A percentile compares a stretch with the other conserved stretches of the same genome.
phyloP scores from a whole-genome alignment of 2,888 invertebrate genomes.

The Sycophila texana region DNA sequence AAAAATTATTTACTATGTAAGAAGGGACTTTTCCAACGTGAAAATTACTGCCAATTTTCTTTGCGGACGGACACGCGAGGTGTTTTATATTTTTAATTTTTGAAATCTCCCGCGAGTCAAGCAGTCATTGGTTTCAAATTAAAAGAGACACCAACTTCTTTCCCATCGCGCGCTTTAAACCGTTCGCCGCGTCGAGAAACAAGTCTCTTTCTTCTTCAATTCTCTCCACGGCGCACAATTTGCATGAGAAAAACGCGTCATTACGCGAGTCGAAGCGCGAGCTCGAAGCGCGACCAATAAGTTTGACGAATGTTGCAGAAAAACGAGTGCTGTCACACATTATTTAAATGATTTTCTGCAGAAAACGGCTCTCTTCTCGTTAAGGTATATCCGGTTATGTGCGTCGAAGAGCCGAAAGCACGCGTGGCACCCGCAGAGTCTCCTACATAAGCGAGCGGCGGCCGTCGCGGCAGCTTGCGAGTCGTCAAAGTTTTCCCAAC shows the following conservation, averaged over 20 bases:
- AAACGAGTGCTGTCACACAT: constrained; percentile 17
- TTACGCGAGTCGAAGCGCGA: constrained; percentile 1
- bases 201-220: constrained; percentile 36
- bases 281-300: background rate
- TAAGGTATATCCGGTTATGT: constrained; percentile 46
- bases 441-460: background rate
- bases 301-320: constrained; percentile 40
- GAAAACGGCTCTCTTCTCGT: constrained; percentile 44
- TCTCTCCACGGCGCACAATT: constrained; percentile 38
- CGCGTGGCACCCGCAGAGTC: background rate
- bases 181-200: constrained; percentile 35
- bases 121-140: constrained; percentile 33
- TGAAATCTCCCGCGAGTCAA: background rate
- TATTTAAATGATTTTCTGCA: constrained; percentile 45
- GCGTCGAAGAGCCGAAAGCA: constrained; percentile 45
- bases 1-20: too few relatives aligned
- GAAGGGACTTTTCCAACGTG: too few relatives aligned
- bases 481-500: constrained; percentile 48
- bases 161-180: constrained; percentile 21
- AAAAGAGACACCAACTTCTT: constrained; percentile 36
- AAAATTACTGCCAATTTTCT: too few relatives aligned
- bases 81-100: too few relatives aligned
- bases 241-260: constrained; percentile 49
- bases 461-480: constrained; percentile 41
- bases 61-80: too few relatives aligned